A percentile compares a stretch with the other conserved stretches of the same genome.
These are phyloP conservation scores for Engystomops pustulosus DNA, from an alignment of 2,113 vertebrate genomes.

Conservation along the genomic window DNA sequence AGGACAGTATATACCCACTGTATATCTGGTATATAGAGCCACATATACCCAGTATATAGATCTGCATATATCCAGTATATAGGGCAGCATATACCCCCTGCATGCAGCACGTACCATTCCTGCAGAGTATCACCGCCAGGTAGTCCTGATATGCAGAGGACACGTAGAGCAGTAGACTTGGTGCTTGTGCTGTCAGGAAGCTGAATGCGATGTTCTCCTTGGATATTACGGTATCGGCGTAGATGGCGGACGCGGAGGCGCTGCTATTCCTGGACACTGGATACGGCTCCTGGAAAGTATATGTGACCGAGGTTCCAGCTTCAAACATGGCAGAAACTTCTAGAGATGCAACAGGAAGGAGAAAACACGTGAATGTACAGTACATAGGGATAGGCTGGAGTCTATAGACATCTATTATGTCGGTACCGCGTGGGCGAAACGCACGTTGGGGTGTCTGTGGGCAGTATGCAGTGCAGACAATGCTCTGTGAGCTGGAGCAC, in stretches of 20 bases:
- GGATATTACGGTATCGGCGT: constrained; percentile 76
- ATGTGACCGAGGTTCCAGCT: constrained; percentile 85
- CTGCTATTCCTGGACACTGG: constrained; percentile 91
- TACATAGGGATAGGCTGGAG: too few species aligned
- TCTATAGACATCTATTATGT: too few species aligned
- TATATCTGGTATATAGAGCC: too few species aligned
- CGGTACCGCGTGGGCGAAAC: too few species aligned
- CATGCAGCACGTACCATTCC: constrained; percentile 80
- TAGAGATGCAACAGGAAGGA: constrained; percentile 68
- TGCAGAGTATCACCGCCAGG: constrained; percentile 87
- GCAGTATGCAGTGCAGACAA: too few species aligned
- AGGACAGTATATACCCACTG: too few species aligned
- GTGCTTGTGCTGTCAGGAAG: constrained; percentile 85
- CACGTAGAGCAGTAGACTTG: constrained; percentile 88
- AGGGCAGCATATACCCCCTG: too few species aligned
- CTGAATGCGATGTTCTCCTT: constrained; percentile 88
- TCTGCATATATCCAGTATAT: too few species aligned
- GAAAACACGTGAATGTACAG: too few species aligned
- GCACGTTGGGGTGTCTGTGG: too few species aligned
- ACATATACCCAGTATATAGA: too few species aligned
- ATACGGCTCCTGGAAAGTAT: constrained; percentile 92
- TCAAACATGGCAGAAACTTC: constrained; percentile 95
- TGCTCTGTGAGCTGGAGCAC: too few species aligned
- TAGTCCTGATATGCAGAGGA: constrained; percentile 88
- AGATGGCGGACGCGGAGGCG: constrained; percentile 80